These are phyloP conservation scores for Mola mola DNA, from an alignment of 2,113 vertebrate species.

Conservation along the genomic window DNA sequence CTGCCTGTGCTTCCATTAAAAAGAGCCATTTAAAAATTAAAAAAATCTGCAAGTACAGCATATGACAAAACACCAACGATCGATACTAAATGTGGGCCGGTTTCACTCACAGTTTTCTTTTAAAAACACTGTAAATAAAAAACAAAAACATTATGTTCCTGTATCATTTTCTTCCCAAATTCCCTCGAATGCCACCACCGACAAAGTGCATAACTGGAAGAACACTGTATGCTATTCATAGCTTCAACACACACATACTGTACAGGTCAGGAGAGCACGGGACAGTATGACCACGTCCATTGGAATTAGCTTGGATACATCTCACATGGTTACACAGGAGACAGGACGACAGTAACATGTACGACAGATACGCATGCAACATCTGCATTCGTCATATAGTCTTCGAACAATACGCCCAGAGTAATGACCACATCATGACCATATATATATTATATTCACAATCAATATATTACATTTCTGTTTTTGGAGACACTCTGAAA, in stretches of 20 bases:
- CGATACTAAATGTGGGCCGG: constrained; percentile 43
- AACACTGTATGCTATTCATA: constrained; percentile 67
- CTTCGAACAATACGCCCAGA: constrained; percentile 66
- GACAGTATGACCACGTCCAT: constrained; percentile 66
- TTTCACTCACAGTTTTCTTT: constrained; percentile 57
- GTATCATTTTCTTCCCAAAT: constrained; percentile 58
- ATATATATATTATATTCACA: constrained; percentile 79
- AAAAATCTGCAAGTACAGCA: constrained; percentile 38
- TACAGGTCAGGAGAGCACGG: constrained; percentile 57
- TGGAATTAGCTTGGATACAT: constrained; percentile 68
- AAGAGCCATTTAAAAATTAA: constrained; percentile 21
- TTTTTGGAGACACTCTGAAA: constrained; percentile 60
- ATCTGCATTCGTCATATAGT: constrained; percentile 52
- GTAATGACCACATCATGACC: constrained; percentile 56
- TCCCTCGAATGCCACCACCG: constrained; percentile 69
- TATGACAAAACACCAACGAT: constrained; percentile 40
- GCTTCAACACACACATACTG: constrained; percentile 65
- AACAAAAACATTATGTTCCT: constrained; percentile 45
- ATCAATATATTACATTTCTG: constrained; percentile 81
- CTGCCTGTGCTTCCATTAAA: constrained; percentile 5
- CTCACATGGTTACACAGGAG: constrained; percentile 44
- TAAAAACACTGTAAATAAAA: constrained; percentile 66
- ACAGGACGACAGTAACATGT: constrained; percentile 61
- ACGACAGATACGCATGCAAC: constrained; percentile 74
- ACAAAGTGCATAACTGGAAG: constrained; percentile 79